Evolutionary conservation across 1,140 invertebrate species (phyloP).

Genomic region (Caerostris extrusa): DNA sequence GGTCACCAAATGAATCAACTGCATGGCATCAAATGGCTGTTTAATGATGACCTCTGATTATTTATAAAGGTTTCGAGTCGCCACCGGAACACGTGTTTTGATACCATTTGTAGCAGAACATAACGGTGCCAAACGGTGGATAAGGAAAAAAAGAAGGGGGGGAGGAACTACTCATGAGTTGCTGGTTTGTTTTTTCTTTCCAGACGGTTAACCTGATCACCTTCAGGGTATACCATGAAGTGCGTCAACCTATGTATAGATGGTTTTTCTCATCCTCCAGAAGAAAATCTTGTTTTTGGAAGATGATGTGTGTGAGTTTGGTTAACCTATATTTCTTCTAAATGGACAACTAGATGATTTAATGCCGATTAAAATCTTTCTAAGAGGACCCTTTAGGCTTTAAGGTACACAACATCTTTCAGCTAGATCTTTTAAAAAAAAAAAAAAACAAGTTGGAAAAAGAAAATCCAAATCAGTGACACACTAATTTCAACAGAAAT

Average conservation of each 20-base stretch:
- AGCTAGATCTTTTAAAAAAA: not conserved
- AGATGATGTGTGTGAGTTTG: constrained; percentile 6
- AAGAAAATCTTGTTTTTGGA: not conserved
- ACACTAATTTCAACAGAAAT: constrained; percentile 8
- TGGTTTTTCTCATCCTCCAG: not conserved
- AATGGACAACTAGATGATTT: not conserved
- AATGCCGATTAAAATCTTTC: constrained; percentile 23
- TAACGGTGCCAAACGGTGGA: constrained; percentile 21
- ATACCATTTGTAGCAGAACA: not conserved
- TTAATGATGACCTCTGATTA: constrained; percentile 52
- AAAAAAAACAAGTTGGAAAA: not conserved
- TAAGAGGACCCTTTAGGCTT: not conserved
- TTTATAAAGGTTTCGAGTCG: not conserved
- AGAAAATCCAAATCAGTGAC: constrained; percentile 22
- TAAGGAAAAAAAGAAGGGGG: not conserved
- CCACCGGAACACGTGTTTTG: constrained; percentile 45
- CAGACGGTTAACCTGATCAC: constrained; percentile 20
- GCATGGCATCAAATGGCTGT: not conserved
- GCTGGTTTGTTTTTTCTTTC: not conserved
- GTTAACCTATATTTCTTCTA: constrained; percentile 4
- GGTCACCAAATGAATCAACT: constrained; percentile 63
- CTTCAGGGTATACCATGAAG: constrained; percentile 31
- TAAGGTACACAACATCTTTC: not conserved
- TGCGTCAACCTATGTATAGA: constrained; percentile 28
- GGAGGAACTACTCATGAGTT: not conserved